Base-by-base conservation (phyloP, 2,888 invertebrate genomes). In the Nowickia ferox region DNA sequence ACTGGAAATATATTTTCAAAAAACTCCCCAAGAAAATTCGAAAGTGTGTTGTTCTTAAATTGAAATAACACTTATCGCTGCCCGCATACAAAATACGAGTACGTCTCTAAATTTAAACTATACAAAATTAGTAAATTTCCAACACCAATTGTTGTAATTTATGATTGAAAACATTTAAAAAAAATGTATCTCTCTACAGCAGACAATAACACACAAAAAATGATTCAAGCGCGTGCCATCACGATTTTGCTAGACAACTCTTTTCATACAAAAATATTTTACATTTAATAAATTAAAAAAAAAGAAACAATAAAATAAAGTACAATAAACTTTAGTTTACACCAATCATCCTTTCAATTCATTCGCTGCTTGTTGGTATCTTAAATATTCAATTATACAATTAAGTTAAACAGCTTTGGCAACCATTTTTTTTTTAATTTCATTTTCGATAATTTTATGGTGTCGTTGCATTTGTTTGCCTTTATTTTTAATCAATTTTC, bases 331-430 rank as follows among this genome's bases (percentile, higher is more conserved):
- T 74, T 66, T 30, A 63, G n/a, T 74, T 40, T 57, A 72, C 57
- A 59, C 46, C 61, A 66, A 42, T 72, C 81, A 63, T 72, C 75
- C 61, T 71, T 75, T 51, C 10, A 78, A 42, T 81, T 77, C 42
- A 30, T 63, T 75, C 19, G 44, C n/a, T 61, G 30, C 9, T 48
- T 38, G 30, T 46, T 66, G 30, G 57, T 85, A 86, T 86, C 82
- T 86, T 72, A 80, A 86, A 59, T 51, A 76, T 83, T 83, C 83
- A 86, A 80, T 86, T 80, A 82, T 81, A 80, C 83, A 83, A 86
- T 86, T 86, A 86, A 86, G 71, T 86, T 83, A 72, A 83, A 76
- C 79, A 80, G 79, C 83, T 86, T 86, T 83, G 79, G 82, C 76
- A 83, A 83, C 86, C 86, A 82, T 78, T 72, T 72, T 72, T 71